phyloP scores from a whole-genome alignment of 2,113 vertebrate species.

The Atlantisia rogersi region DNA sequence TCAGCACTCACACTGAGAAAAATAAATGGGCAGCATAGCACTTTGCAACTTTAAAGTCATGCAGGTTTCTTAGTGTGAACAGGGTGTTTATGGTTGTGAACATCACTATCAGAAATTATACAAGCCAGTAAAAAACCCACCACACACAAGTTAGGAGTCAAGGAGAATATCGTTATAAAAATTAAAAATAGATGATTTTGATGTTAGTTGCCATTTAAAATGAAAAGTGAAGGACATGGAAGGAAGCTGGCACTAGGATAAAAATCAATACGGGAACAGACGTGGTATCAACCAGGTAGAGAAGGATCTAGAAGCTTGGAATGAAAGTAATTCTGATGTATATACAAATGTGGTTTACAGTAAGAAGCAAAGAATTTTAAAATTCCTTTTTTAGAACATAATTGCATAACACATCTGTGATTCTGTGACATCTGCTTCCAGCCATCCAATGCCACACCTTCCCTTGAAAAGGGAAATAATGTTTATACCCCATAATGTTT shows the following conservation, averaged over 20 bases:
- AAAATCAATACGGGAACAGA: background rate
- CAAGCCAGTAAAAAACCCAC: background rate
- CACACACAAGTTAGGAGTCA: background rate
- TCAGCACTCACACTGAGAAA: background rate
- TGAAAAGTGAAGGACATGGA: background rate
- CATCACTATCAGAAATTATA: background rate
- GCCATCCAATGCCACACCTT: background rate
- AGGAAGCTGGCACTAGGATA: background rate
- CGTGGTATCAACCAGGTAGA: background rate
- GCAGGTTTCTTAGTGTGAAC: background rate
- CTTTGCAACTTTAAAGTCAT: background rate
- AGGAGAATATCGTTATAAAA: background rate
- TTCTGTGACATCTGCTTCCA: background rate
- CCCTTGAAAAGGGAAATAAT: background rate
- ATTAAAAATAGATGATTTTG: background rate
- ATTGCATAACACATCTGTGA: background rate
- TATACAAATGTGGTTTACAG: background rate
- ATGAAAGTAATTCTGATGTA: background rate
- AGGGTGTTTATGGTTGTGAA: background rate
- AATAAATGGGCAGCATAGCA: background rate
- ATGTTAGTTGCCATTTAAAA: background rate
- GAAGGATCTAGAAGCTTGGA: background rate
- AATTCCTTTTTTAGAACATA: background rate
- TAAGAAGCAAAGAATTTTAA: background rate
- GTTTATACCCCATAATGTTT: fast-evolving